These are phyloP conservation scores for Morpho achilles DNA, from an alignment of 2,888 invertebrate genomes.

Conservation along the genomic window DNA sequence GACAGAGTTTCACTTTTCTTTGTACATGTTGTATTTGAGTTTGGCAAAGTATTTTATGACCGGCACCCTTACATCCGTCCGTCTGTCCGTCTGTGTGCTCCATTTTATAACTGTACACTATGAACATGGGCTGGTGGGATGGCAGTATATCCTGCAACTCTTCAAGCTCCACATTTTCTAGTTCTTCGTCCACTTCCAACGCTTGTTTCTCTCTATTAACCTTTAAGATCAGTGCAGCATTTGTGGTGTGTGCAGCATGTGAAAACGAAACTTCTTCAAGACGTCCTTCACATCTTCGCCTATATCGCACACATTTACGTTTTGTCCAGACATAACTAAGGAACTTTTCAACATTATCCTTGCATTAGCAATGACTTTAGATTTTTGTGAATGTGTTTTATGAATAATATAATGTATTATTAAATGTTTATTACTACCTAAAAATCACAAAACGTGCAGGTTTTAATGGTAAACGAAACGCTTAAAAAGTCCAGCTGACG, in stretches of 20 bases:
- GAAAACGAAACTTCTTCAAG: conserved; percentile 91
- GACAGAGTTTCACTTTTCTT: no score
- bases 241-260: conserved; percentile 88
- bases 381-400: no score
- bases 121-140: conserved; percentile 92
- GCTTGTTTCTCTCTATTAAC: conserved; percentile 90
- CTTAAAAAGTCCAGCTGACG: no score
- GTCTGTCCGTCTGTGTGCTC: no score
- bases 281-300: conserved; percentile 88
- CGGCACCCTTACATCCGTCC: no score
- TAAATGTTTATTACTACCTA: no score
- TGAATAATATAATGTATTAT: no score
- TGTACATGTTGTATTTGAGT: no score
- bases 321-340: conserved; percentile 59
- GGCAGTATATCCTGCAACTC: conserved; percentile 91
- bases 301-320: conserved; percentile 90
- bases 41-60: no score
- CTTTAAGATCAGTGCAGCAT: conserved; percentile 89
- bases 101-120: conserved; percentile 85
- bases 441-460: no score
- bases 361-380: no score
- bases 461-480: no score
- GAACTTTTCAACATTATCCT: background rate
- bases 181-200: conserved; percentile 88
- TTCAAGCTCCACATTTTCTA: conserved; percentile 90